Evolutionary conservation across 2,113 vertebrate genomes (phyloP), one percentile per base, ranked within the genome.

Genomic region (Pseudolaguvia tuberculata): DNA sequence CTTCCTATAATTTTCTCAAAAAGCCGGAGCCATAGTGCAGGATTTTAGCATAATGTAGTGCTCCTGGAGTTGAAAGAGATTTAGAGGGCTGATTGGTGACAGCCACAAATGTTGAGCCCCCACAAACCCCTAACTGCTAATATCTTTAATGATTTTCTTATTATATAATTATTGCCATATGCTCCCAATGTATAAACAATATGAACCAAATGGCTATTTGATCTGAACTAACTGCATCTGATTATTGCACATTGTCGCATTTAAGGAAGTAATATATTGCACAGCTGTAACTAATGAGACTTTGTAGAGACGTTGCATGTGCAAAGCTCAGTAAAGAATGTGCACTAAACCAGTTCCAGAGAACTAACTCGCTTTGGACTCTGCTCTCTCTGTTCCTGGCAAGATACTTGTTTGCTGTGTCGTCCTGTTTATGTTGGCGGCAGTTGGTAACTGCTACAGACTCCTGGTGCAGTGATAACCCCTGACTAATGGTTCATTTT

Each of bases 401-500:
- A 58, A 73, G 65, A 71, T 48, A 63, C 50, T 52, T 70, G 18
- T 73, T 45, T 72, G 27, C 51, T 20, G 45, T 66, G 51, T 70
- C 20, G 51, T 71, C 45, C 59, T 80, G 77, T 76, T 76, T 83
- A 58, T 74, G 25, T 73, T 77, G 58, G 57, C 76, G 56, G 45
- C 59, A 25, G 18, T 11, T 51, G 25, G 4, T 25, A 35, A 10
- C 50, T 73, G 63, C 21, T 45, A 59, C 15, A 62, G 47, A 61
- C 20, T 69, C 56, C 29, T 50, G 27, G 74, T 57, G 31, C 35
- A 29, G 0, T 13, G 20, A 53, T 21, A 77, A 35, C 13, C 5
- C 25, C 61, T 48, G 47, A 9, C 8, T 72, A 21, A 20, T 42
- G n/a, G 21, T 17, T 76, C 39, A 35, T 47, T 56, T 77, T 48